These are phyloP conservation scores for Trididemnum clinides DNA, from an alignment of 23 tunicate genomes.

Conservation along the genomic window DNA sequence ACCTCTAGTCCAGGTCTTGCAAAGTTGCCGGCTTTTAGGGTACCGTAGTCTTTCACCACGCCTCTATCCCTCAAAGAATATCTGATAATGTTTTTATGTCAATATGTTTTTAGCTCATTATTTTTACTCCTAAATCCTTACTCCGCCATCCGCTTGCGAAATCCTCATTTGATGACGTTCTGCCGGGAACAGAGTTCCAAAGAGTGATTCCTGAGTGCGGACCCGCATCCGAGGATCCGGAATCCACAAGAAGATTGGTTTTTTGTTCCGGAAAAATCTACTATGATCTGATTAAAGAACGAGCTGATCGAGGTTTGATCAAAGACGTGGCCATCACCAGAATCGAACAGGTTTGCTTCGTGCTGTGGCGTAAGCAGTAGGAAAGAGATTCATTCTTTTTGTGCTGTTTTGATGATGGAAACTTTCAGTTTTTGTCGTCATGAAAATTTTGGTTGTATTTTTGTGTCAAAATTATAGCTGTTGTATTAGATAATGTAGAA, in stretches of 20 bases:
- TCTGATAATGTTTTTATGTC: too few species aligned
- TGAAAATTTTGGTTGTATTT: too few species aligned
- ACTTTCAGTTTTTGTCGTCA: too few species aligned
- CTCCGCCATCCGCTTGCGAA: slow-evolving; percentile 94
- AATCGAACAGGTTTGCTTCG: slow-evolving; percentile 84
- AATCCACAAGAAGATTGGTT: slow-evolving; percentile 56
- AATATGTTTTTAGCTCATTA: slow-evolving; percentile 61
- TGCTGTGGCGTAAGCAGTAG: too few species aligned
- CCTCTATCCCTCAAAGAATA: too few species aligned
- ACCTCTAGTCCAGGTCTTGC: too few species aligned
- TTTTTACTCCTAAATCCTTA: slow-evolving; percentile 93
- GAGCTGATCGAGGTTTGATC: slow-evolving; percentile 64
- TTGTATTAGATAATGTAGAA: too few species aligned
- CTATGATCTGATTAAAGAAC: slow-evolving; percentile 84
- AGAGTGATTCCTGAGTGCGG: slow-evolving; percentile 90
- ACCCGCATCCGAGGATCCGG: slow-evolving; percentile 89
- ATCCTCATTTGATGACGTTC: slow-evolving; percentile 90
- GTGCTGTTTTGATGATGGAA: too few species aligned
- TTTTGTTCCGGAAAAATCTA: slow-evolving; percentile 96
- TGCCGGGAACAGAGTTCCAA: slow-evolving; percentile 71
- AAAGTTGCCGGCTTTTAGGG: too few species aligned
- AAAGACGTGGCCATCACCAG: slow-evolving; percentile 87
- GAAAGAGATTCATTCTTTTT: too few species aligned
- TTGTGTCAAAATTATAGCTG: too few species aligned
- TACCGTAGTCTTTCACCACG: too few species aligned